Evolutionary conservation across 2,888 invertebrate species (phyloP), one percentile per base, ranked within the genome.

Genomic region (Polydesmus complanatus): DNA sequence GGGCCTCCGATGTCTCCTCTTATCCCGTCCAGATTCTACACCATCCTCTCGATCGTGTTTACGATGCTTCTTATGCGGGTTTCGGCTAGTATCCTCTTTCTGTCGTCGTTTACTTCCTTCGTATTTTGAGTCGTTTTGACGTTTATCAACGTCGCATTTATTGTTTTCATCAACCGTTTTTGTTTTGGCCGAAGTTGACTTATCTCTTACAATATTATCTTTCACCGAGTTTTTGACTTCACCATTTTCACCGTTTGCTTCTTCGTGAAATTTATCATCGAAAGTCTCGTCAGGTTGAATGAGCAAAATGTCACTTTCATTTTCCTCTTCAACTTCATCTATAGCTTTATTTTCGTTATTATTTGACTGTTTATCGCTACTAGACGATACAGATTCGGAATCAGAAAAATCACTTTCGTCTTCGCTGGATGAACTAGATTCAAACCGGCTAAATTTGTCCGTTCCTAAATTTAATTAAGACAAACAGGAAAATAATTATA

Each of bases 401-500:
- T 57, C 54, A 5, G 49, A 54, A n/a, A 56, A 61, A 11, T 61
- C 61, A 54, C 27, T 50, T 8, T 59, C 58, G 2, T 53, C 59
- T 8, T 22, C 27, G 19, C 56, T 55, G 21, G 25, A 50, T 11
- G 62, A 62, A 55, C 58, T 58, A 1, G 62, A 59, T 51, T 59
- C 55, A 52, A 62, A 62, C 8, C 62, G 47, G 37, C 62, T 62
- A 49, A 62, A 62, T 51, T 62, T 62, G 19, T 49, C 55, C 14
- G 37, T 49, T 23, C 59, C 62, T 62, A 18, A 48, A 49, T 19
- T 49, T 14, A 37, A n/a, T 14, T 14, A 27, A 37, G 1, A 18
- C 18, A 57, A 2, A 55, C 19, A 18, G n/a, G 14, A 14, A 8
- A 37, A 37, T 37, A 37, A n/a, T n/a, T n/a, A n/a, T n/a, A n/a